Conservation (phyloP, 2,797 vertebrate species). For the Acrocephalus scirpaceus region DNA sequence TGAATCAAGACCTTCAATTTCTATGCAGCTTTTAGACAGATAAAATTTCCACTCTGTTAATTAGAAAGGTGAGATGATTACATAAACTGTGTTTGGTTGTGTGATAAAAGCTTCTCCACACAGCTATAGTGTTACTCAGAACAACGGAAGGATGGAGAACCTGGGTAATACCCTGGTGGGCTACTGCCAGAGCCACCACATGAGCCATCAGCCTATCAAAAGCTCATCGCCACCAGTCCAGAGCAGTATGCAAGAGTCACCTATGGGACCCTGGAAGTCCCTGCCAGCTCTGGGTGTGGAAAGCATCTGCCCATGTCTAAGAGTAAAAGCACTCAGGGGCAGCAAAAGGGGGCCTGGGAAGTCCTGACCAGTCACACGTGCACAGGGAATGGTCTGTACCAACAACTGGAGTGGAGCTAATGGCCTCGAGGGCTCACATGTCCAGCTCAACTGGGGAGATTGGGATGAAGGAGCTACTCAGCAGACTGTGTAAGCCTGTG, state of each 20-base stretch:
- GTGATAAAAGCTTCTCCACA: neutral
- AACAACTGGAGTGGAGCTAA: neutral
- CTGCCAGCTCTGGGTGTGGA: neutral
- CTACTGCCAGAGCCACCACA: neutral
- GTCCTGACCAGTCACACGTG: neutral
- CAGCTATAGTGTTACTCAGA: neutral
- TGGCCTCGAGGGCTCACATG: rapidly evolving
- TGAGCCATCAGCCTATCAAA: neutral
- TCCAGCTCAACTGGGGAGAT: neutral
- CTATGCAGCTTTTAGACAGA: neutral
- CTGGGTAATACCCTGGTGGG: neutral
- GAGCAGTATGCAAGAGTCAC: neutral
- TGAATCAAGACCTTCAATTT: neutral
- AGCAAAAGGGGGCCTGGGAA: neutral
- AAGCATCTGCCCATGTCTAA: neutral
- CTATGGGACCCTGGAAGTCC: neutral
- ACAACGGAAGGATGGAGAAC: neutral
- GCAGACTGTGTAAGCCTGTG: neutral
- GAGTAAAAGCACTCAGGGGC: neutral
- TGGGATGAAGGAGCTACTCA: neutral
- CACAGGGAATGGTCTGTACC: neutral
- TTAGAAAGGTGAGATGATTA: neutral
- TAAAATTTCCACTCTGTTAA: neutral
- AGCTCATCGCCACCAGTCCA: neutral
- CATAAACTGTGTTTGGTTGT: neutral